Conservation (phyloP, 2,888 invertebrate genomes). For the Psylliodes chrysocephalus region DNA sequence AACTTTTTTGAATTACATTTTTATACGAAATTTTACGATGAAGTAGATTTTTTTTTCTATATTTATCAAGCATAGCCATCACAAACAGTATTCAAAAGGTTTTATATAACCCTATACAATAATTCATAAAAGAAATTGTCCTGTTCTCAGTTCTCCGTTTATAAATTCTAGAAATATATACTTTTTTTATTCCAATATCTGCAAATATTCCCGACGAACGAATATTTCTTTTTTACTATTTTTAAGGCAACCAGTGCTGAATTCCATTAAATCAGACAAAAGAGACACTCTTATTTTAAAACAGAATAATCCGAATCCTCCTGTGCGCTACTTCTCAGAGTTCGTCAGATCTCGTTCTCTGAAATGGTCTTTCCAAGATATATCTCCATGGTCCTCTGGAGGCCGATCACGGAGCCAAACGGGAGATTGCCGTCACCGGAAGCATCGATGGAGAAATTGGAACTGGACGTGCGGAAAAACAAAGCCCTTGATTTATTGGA, state of each 20-base stretch:
- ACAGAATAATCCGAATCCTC: conserved; percentile 18
- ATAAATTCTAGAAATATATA: too few relatives aligned
- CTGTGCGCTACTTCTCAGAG: conserved; percentile 11
- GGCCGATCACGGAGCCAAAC: conserved; percentile 56
- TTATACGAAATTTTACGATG: too few relatives aligned
- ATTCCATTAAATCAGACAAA: conserved; percentile 9
- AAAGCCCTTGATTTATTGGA: conserved; percentile 56
- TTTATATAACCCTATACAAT: too few relatives aligned
- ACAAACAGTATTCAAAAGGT: too few relatives aligned
- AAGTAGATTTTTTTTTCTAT: too few relatives aligned
- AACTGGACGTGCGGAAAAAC: conserved; percentile 61
- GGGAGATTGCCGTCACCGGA: conserved; percentile 56
- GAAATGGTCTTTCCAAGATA: conserved; percentile 42
- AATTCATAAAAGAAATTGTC: too few relatives aligned
- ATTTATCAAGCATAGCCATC: too few relatives aligned
- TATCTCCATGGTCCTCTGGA: conserved; percentile 52
- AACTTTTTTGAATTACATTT: too few relatives aligned
- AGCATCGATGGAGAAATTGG: conserved; percentile 58
- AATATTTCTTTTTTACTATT: neutral
- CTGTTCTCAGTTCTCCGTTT: too few relatives aligned
- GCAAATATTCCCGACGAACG: too few relatives aligned
- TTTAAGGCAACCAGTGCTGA: neutral
- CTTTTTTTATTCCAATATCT: too few relatives aligned
- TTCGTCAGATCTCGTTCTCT: conserved; percentile 32
- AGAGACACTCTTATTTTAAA: conserved; percentile 8